phyloP scores from a whole-genome alignment of 2,113 vertebrate genomes.

The Noturus placidus region DNA sequence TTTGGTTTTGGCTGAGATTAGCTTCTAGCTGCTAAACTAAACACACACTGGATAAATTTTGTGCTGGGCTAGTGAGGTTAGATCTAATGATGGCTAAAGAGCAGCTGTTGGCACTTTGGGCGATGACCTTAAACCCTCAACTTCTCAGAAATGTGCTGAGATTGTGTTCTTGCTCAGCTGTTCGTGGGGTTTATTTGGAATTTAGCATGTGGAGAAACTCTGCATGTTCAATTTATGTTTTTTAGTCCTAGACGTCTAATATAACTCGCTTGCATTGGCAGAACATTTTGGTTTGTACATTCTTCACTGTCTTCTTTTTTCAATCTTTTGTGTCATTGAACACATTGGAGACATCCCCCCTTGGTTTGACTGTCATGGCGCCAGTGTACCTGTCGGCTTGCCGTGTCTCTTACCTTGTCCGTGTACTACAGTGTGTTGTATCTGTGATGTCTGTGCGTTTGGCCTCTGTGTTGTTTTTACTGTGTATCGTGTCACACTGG shows the following conservation, averaged over 20 bases:
- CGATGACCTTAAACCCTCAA: neutral
- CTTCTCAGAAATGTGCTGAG: neutral
- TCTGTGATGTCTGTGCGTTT: no score
- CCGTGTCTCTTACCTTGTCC: no score
- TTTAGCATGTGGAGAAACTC: conserved; percentile 4
- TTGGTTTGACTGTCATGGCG: no score
- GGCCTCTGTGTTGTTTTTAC: no score
- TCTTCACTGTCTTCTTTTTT: neutral
- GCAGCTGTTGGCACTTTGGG: neutral
- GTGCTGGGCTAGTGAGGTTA: neutral
- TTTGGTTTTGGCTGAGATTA: neutral
- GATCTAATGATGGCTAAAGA: neutral
- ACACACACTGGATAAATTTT: neutral
- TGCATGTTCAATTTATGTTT: neutral
- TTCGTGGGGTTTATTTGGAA: neutral
- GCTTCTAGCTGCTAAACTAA: neutral
- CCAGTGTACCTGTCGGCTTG: no score
- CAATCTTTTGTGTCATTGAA: no score
- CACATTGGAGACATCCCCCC: no score
- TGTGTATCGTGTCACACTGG: no score
- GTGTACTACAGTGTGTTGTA: no score
- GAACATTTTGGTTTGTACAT: neutral
- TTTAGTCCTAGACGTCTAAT: neutral
- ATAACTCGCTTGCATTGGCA: neutral
- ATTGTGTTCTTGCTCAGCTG: neutral